These are phyloP conservation scores for Forficula auricularia DNA, from an alignment of 1,140 invertebrate genomes.

Conservation along the genomic window DNA sequence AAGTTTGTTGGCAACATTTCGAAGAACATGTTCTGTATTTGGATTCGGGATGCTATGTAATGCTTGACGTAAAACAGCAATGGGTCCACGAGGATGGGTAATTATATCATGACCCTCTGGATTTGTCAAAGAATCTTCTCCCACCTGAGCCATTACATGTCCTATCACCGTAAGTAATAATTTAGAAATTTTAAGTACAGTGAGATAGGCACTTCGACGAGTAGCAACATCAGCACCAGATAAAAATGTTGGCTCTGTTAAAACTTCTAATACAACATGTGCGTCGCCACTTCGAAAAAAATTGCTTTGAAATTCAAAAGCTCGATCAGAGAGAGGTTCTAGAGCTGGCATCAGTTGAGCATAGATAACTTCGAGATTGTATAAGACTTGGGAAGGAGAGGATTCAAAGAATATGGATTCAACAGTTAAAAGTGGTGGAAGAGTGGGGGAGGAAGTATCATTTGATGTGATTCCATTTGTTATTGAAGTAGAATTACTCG, in stretches of 20 bases:
- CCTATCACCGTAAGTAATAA: constrained; percentile 72
- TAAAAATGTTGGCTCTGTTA: constrained; percentile 76
- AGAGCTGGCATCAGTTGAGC: constrained; percentile 79
- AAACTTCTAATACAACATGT: constrained; percentile 60
- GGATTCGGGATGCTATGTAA: constrained; percentile 50
- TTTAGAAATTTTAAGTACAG: constrained; percentile 76
- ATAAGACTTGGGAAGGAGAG: constrained; percentile 60
- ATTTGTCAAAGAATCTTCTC: constrained; percentile 27
- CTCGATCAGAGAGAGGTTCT: constrained; percentile 62
- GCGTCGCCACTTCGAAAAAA: constrained; percentile 76
- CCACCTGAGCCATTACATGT: constrained; percentile 46
- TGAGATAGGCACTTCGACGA: constrained; percentile 59
- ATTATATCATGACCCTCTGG: constrained; percentile 4
- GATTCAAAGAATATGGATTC: constrained; percentile 56
- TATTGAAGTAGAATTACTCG: too few relatives aligned
- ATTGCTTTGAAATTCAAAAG: constrained; percentile 72
- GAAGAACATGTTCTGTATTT: constrained; percentile 34
- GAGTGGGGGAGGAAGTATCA: background rate
- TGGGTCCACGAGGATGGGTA: constrained; percentile 20
- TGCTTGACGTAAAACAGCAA: constrained; percentile 49
- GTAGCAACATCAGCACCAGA: constrained; percentile 62
- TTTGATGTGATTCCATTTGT: too few relatives aligned
- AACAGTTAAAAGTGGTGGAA: constrained; percentile 24
- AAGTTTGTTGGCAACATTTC: constrained; percentile 53
- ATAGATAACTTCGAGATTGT: constrained; percentile 70